Percentiles rank a stretch among this genome's conserved stretches.
phyloP scores from a whole-genome alignment of 2,113 vertebrate genomes.

The Pogona vitticeps region DNA sequence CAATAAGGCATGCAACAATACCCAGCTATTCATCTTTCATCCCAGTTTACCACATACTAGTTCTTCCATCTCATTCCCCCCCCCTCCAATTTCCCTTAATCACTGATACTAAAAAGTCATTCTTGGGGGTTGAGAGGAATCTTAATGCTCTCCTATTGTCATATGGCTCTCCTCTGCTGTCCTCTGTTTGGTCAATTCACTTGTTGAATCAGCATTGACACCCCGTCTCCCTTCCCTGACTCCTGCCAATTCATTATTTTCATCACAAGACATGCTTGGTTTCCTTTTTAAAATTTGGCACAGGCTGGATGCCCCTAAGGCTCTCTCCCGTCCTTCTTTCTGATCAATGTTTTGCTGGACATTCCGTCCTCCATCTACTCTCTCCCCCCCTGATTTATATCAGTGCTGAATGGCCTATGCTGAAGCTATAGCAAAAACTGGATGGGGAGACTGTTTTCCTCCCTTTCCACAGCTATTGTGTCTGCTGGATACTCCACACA shows the following conservation, averaged over 20 bases:
- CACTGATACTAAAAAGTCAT: background rate
- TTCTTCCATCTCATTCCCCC: background rate
- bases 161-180: constrained; percentile 38
- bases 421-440: constrained; percentile 2
- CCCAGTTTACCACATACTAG: background rate
- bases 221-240: constrained; percentile 46
- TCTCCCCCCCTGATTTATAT: constrained; percentile 31
- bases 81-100: background rate
- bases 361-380: background rate
- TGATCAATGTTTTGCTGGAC: constrained; percentile 15
- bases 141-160: constrained; percentile 7
- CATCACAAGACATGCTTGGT: constrained; percentile 62
- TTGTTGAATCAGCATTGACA: constrained; percentile 57
- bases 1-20: background rate
- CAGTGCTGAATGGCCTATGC: constrained; percentile 35
- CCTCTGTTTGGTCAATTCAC: constrained; percentile 53
- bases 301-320: constrained; percentile 52
- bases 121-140: background rate
- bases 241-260: constrained; percentile 73
- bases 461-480: constrained; percentile 10
- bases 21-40: background rate
- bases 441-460: constrained; percentile 29
- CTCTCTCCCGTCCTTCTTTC: constrained; percentile 29
- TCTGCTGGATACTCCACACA: constrained; percentile 33
- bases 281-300: constrained; percentile 69